A percentile compares a stretch with the other conserved stretches of the same genome.
phyloP scores from a whole-genome alignment of 2,888 invertebrate genomes.

The Ormyrus rosae region DNA sequence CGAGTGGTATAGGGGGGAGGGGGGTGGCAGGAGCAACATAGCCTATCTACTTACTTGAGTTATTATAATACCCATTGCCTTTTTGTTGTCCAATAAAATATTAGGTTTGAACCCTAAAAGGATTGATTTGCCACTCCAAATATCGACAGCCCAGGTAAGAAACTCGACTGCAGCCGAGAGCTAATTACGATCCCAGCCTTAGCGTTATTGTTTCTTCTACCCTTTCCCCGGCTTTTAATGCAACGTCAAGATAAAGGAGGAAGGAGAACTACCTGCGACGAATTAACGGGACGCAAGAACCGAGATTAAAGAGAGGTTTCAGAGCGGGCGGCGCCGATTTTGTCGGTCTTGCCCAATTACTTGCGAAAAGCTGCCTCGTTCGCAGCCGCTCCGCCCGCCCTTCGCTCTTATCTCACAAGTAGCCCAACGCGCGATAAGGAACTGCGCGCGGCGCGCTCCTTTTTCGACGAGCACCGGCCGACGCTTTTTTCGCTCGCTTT shows the following conservation, averaged over 20 bases:
- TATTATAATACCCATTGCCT: no score
- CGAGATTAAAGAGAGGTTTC: conserved; percentile 66
- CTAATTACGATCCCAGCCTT: conserved; percentile 49
- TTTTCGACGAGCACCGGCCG: conserved; percentile 5
- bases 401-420: conserved; percentile 38
- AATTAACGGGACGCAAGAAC: conserved; percentile 63
- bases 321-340: conserved; percentile 39
- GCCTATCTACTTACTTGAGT: no score
- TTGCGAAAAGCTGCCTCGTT: conserved; percentile 40
- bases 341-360: conserved; percentile 46
- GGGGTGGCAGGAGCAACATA: no score
- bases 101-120: no score
- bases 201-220: conserved; percentile 12
- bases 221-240: conserved; percentile 48
- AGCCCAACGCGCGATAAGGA: conserved; percentile 44
- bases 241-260: conserved; percentile 56
- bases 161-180: background rate
- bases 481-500: background rate
- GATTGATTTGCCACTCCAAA: background rate
- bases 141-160: background rate
- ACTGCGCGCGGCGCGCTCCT: conserved; percentile 25
- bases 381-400: background rate
- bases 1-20: no score
- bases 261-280: conserved; percentile 63
- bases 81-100: no score